Conservation (phyloP, 2,113 vertebrate genomes). For the Chloroceryle aenea region DNA sequence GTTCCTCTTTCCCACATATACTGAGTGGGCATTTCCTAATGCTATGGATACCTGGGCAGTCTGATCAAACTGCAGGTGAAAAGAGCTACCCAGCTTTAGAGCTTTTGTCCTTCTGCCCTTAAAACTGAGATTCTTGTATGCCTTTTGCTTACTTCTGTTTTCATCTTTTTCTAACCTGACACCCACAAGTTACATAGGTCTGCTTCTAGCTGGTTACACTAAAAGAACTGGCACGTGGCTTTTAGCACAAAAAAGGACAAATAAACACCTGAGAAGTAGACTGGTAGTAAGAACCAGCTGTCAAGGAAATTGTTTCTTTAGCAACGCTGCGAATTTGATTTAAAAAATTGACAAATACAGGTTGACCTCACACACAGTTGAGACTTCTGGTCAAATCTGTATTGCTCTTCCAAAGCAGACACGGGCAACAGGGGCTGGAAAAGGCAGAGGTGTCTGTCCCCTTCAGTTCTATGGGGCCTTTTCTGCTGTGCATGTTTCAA, state of each 20-base stretch:
- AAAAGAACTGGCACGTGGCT: neutral
- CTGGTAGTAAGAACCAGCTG: neutral
- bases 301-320: neutral
- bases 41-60: neutral
- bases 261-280: neutral
- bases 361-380: neutral
- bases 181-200: rapidly evolving
- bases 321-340: neutral
- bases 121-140: neutral
- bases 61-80: neutral
- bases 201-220: neutral
- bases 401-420: neutral
- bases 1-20: neutral
- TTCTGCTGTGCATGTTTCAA: neutral
- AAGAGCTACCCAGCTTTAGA: neutral
- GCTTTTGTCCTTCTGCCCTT: neutral
- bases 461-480: neutral
- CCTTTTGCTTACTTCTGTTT: neutral
- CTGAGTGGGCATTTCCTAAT: neutral
- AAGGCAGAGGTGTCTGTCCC: neutral
- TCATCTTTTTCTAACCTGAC: neutral
- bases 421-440: neutral
- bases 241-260: neutral
- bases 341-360: neutral
- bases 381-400: neutral